Base-by-base conservation (phyloP, 1,140 invertebrate species). In the Bombus soroeensis region DNA sequence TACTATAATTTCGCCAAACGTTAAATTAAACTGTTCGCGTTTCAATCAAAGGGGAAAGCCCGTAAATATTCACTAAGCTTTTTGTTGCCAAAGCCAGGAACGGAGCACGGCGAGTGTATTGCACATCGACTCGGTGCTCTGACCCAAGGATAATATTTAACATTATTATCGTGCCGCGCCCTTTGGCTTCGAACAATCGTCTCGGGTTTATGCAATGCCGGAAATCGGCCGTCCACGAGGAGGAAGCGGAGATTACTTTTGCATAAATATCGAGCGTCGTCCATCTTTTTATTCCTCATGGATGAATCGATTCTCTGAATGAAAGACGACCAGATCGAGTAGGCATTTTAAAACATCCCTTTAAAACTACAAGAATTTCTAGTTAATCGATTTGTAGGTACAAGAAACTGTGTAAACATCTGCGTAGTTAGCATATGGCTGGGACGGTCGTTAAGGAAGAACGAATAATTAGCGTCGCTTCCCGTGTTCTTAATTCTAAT, bases 191-290 rank as follows among this genome's bases (percentile, higher is more conserved):
- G 68, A 68, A 83, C 74, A 83, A 77, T 66, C 76, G 76, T 83
- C 59, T 68, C 68, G 71, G 39, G 32, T 81, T 90, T 86, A 88
- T 81, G 89, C 80, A 88, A 90, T 78, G 80, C 89, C 89, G 89
- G 89, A 90, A 90, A 90, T 90, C 87, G 68, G 90, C 85, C 80
- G 73, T 82, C n/a, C 77, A 73, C 83, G 66, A 64, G 59, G 57
- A 85, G 88, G 82, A 91, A 87, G 81, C 80, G 77, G 78, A 81
- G 83, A 88, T 90, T 88, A 90, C 87, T 84, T 86, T 81, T 83
- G 83, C 83, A 85, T 82, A 88, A 90, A 81, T 73, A 74, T 77
- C 84, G 22, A 62, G 75, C 76, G 79, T 41, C 84, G 34, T 9
- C 53, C 15, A 79, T 71, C 47, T 41, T 59, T 39, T 71, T 37